Percentiles rank a stretch among this genome's conserved stretches.
Conservation (phyloP, 2,113 vertebrate species). For the Hemiscyllium ocellatum region DNA sequence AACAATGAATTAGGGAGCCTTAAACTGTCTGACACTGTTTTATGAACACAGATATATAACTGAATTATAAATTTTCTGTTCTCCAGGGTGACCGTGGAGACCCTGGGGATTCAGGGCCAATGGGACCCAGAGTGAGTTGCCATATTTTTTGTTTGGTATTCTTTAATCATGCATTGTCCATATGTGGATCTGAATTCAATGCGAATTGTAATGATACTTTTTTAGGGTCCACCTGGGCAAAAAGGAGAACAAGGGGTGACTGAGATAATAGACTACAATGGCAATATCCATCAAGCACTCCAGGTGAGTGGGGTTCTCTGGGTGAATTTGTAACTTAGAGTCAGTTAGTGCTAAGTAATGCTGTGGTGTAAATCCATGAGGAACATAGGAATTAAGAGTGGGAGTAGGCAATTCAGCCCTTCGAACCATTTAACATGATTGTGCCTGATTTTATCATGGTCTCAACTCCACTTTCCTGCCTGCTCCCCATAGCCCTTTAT, state of each 20-base stretch:
- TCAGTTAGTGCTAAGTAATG: neutral
- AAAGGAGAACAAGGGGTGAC: constrained; percentile 93
- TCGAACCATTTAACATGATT: too few relatives aligned
- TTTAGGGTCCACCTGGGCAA: constrained; percentile 86
- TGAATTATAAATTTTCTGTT: constrained; percentile 37
- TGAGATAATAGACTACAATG: constrained; percentile 96
- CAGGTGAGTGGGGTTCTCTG: constrained; percentile 66
- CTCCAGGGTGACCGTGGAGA: constrained; percentile 81
- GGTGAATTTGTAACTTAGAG: too few relatives aligned
- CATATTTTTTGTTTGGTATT: neutral
- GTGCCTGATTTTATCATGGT: too few relatives aligned
- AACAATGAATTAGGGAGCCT: neutral
- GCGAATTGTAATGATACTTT: neutral
- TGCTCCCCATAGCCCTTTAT: too few relatives aligned
- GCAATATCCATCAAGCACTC: constrained; percentile 92
- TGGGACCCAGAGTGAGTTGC: constrained; percentile 74
- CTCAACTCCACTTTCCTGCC: too few relatives aligned
- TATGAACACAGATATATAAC: neutral
- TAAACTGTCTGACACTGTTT: neutral
- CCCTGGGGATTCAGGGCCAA: constrained; percentile 72
- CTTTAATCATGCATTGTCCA: neutral
- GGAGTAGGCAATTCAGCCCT: too few relatives aligned
- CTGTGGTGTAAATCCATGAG: too few relatives aligned
- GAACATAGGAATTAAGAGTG: neutral
- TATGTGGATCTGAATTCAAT: neutral